A percentile compares a stretch with the other conserved stretches of the same genome.
These are phyloP conservation scores for Thoracochromis brauschi DNA, from an alignment of 2,113 vertebrate genomes.

Conservation along the genomic window DNA sequence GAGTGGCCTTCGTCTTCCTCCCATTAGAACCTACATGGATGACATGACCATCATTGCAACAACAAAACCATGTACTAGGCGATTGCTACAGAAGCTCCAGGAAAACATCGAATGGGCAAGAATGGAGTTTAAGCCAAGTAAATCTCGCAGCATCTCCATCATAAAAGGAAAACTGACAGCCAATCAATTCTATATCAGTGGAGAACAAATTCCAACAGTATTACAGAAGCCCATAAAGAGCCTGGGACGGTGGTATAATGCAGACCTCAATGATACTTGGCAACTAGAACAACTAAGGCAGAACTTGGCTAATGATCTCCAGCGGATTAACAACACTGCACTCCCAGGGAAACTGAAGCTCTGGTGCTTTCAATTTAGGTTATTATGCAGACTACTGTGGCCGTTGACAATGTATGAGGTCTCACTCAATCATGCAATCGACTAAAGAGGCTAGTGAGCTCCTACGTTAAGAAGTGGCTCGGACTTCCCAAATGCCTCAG, in stretches of 20 bases:
- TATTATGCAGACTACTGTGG: neutral
- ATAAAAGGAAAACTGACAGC: neutral
- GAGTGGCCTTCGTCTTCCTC: too few relatives aligned
- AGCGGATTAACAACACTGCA: neutral
- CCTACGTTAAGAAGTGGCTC: too few relatives aligned
- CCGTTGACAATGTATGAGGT: fast-evolving
- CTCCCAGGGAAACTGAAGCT: too few relatives aligned
- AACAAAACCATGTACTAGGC: neutral
- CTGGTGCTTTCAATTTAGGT: fast-evolving
- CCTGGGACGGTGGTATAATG: neutral
- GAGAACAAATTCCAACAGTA: neutral
- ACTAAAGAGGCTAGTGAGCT: too few relatives aligned
- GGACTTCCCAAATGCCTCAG: too few relatives aligned
- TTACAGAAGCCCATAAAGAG: neutral
- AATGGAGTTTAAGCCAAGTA: too few relatives aligned
- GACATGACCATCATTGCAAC: neutral
- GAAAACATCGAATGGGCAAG: too few relatives aligned
- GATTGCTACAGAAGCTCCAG: too few relatives aligned
- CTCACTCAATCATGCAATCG: too few relatives aligned
- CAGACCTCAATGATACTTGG: neutral
- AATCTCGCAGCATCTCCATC: neutral
- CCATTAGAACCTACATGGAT: neutral
- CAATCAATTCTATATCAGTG: neutral
- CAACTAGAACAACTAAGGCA: neutral
- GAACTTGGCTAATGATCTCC: neutral